These are phyloP conservation scores for Globicephala melas DNA, from an alignment of 2,113 vertebrate species.

Conservation along the genomic window DNA sequence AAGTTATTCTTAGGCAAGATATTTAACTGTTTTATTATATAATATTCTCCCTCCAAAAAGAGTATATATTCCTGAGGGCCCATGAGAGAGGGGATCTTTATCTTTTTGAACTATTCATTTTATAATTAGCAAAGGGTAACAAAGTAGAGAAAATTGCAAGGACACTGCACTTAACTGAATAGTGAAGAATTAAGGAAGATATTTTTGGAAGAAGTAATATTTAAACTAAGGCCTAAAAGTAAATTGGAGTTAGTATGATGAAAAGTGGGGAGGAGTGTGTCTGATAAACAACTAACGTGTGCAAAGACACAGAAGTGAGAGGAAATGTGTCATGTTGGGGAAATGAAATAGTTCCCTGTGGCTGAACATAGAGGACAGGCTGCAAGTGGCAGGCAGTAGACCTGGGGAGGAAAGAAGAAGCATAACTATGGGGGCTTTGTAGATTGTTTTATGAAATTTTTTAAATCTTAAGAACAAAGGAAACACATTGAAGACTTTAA, in stretches of 20 bases:
- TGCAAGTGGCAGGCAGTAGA: neutral
- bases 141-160: neutral
- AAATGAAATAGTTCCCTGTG: neutral
- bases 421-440: neutral
- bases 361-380: neutral
- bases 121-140: constrained; percentile 32
- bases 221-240: neutral
- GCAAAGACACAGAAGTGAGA: neutral
- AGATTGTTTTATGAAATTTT: neutral
- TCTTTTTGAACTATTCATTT: neutral
- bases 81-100: neutral
- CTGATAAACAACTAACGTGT: neutral
- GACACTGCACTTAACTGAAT: neutral
- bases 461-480: neutral
- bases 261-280: neutral
- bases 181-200: neutral
- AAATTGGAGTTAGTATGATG: neutral
- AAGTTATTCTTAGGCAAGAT: constrained; percentile 7
- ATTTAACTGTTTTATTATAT: constrained; percentile 28
- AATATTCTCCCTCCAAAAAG: neutral
- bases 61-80: neutral
- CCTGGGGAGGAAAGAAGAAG: too few relatives aligned
- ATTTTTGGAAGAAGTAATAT: neutral
- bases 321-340: rapidly evolving
- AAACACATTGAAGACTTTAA: neutral